Conservation (phyloP, 1,140 invertebrate species). For the Lanistes nyassanus region DNA sequence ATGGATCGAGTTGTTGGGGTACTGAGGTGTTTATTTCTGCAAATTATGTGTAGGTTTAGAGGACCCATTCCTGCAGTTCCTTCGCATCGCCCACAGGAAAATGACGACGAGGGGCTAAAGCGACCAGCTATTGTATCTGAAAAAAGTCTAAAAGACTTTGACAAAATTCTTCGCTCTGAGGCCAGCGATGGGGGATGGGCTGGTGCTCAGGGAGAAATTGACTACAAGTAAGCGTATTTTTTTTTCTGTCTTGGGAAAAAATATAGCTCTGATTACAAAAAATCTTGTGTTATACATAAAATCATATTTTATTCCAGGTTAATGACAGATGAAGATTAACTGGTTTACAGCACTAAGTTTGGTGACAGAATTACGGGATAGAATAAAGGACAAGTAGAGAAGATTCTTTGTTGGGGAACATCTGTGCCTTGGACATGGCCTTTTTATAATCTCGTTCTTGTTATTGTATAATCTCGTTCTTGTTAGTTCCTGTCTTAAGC, state of each 20-base stretch:
- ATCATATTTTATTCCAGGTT: neutral
- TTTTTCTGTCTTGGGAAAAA: conserved; percentile 75
- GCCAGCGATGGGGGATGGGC: conserved; percentile 84
- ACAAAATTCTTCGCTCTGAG: conserved; percentile 83
- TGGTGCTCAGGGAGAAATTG: conserved; percentile 89
- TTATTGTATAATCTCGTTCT: too few species aligned
- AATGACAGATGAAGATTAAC: neutral
- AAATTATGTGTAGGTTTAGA: conserved; percentile 26
- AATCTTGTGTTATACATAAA: conserved; percentile 8
- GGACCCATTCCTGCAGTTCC: conserved; percentile 52
- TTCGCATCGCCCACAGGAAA: conserved; percentile 40
- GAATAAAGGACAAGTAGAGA: too few species aligned
- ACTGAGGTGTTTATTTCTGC: too few species aligned
- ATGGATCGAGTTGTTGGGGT: too few species aligned
- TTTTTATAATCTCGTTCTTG: too few species aligned
- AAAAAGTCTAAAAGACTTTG: conserved; percentile 90
- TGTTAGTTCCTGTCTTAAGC: too few species aligned
- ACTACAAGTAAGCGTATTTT: conserved; percentile 81
- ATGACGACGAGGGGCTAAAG: conserved; percentile 39
- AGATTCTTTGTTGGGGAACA: too few species aligned
- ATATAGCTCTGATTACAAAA: conserved; percentile 58
- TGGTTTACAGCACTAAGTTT: too few species aligned
- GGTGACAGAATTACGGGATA: too few species aligned
- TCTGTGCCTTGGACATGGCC: too few species aligned
- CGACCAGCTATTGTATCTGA: conserved; percentile 89